phyloP scores from a whole-genome alignment of 2,888 invertebrate genomes.

The Poecilobothrus nobilitatus region DNA sequence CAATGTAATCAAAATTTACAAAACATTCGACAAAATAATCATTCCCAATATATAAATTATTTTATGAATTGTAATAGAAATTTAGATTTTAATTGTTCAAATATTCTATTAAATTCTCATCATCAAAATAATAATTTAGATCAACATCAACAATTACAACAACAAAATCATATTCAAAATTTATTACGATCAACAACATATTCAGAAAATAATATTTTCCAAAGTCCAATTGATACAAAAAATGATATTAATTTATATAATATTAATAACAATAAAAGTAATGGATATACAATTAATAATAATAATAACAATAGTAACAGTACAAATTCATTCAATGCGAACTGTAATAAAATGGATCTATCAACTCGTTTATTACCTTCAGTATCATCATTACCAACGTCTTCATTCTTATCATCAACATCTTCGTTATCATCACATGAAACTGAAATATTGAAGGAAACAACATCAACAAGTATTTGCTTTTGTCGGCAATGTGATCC shows the following conservation, averaged over 20 bases:
- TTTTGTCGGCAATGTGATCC: conserved; percentile 39
- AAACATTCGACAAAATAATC: neutral
- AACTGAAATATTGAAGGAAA: conserved; percentile 22
- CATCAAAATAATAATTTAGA: neutral
- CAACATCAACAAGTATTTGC: conserved; percentile 22
- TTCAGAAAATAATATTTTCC: neutral
- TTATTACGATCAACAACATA: neutral
- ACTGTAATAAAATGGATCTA: conserved; percentile 22
- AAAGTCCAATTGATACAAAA: neutral
- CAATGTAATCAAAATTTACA: neutral
- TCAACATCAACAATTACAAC: neutral
- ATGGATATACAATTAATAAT: neutral
- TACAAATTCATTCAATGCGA: neutral
- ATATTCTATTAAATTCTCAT: neutral
- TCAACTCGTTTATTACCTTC: conserved; percentile 28
- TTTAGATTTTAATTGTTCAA: neutral
- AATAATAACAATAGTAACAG: neutral
- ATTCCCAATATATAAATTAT: neutral
- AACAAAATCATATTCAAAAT: neutral
- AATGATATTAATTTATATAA: too few relatives aligned
- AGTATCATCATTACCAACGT: neutral
- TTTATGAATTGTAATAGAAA: neutral
- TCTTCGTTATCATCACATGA: conserved; percentile 17
- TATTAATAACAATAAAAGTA: too few relatives aligned
- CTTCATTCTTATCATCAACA: conserved; percentile 27